These are phyloP conservation scores for Hemaris fuciformis DNA, from an alignment of 2,888 invertebrate species.

Conservation along the genomic window DNA sequence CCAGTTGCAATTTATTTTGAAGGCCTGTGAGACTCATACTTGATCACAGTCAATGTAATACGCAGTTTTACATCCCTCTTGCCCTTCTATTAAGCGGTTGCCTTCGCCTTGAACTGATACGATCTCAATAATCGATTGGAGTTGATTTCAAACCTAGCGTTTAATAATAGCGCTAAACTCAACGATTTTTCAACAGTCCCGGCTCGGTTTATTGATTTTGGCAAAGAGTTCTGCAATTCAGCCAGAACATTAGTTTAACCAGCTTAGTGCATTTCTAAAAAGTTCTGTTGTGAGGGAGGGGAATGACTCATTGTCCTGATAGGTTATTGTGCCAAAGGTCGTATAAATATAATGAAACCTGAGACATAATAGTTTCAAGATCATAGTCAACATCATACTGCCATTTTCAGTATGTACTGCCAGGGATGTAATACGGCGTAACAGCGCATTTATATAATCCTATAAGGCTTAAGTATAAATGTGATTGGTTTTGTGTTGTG, in stretches of 20 bases:
- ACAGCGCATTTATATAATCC: too few species aligned
- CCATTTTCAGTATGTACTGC: too few species aligned
- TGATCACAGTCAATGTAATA: not conserved
- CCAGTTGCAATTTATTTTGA: not conserved
- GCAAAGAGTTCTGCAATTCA: too few species aligned
- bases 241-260: not conserved
- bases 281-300: not conserved
- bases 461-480: too few species aligned
- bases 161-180: not conserved
- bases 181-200: not conserved
- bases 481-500: too few species aligned
- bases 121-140: constrained; percentile 5
- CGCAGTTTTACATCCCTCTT: not conserved
- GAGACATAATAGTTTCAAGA: too few species aligned
- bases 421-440: too few species aligned
- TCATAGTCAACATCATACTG: too few species aligned
- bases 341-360: not conserved
- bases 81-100: not conserved
- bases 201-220: not conserved
- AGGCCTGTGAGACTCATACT: not conserved
- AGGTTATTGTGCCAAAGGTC: not conserved
- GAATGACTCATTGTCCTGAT: not conserved
- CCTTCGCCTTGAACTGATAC: constrained; percentile 1
- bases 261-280: not conserved
- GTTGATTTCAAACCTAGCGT: not conserved